A percentile compares a stretch with the other conserved stretches of the same genome.
Conservation (phyloP, 2,113 vertebrate genomes). For the Gavialis gangeticus region DNA sequence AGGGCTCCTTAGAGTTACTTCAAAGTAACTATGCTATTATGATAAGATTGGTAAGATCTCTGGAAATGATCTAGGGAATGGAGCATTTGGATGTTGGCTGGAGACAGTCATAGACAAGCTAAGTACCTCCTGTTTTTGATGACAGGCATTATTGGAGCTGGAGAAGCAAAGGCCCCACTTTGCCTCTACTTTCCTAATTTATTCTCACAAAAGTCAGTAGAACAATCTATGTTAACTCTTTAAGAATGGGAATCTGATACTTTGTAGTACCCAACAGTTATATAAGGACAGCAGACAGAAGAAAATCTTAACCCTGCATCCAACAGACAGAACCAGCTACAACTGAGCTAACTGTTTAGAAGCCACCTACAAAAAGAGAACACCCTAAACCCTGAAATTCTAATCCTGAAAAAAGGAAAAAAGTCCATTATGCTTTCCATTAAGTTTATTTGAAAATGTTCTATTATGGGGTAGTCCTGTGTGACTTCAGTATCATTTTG, state of each 20-base stretch:
- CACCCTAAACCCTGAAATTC: background rate
- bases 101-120: too few relatives aligned
- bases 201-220: background rate
- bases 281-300: background rate
- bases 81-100: too few relatives aligned
- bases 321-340: background rate
- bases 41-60: too few relatives aligned
- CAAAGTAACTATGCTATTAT: background rate
- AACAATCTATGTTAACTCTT: background rate
- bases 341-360: background rate
- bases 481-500: background rate
- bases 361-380: background rate
- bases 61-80: too few relatives aligned
- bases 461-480: background rate
- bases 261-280: background rate
- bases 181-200: too few relatives aligned
- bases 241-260: accelerated
- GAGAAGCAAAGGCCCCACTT: background rate
- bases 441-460: background rate
- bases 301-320: background rate
- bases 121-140: background rate
- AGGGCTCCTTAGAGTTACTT: background rate
- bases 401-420: background rate
- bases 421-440: background rate
- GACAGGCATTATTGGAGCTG: background rate